These are phyloP conservation scores for Phacellophora camtschatica DNA, from an alignment of 30 jellyfish, hydroid and myxozoan genomes.

Conservation along the genomic window DNA sequence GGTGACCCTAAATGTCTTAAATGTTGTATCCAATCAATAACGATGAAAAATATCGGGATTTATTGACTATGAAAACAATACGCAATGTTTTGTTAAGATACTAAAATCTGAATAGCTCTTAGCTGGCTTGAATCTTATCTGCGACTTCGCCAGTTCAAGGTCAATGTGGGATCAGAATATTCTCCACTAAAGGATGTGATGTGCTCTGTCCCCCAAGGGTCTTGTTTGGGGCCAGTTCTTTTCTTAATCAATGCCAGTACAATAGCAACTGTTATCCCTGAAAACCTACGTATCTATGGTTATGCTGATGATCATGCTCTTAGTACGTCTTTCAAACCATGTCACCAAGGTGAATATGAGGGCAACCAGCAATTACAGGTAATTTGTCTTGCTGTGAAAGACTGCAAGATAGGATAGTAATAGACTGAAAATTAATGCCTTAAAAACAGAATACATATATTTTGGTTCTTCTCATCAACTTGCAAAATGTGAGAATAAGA, in stretches of 20 bases:
- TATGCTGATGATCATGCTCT: conserved; percentile 58
- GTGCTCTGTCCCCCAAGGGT: conserved; percentile 53
- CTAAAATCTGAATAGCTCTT: conserved; percentile 31
- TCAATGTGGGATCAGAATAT: conserved; percentile 28
- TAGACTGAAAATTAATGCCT: too few species aligned
- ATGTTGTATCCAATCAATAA: too few species aligned
- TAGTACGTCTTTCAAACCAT: conserved; percentile 53
- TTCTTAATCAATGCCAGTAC: conserved; percentile 50
- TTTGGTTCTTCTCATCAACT: conserved; percentile 17
- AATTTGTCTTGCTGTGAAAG: neutral
- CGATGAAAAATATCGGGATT: too few species aligned
- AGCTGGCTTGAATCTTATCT: conserved; percentile 40
- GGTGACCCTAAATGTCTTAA: too few species aligned
- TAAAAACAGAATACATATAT: conserved; percentile 3
- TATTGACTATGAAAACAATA: too few species aligned
- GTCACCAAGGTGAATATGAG: neutral
- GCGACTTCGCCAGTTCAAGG: conserved; percentile 37
- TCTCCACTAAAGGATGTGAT: conserved; percentile 36
- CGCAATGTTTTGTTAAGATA: too few species aligned
- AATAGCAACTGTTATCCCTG: conserved; percentile 45
- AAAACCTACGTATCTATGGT: conserved; percentile 52
- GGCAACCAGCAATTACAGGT: neutral
- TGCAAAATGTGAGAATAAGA: conserved; percentile 16
- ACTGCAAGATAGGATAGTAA: too few species aligned
- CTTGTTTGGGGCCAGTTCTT: conserved; percentile 45